These are phyloP conservation scores for Pollicipes pollicipes DNA, from an alignment of 1,140 invertebrate genomes.

Conservation along the genomic window DNA sequence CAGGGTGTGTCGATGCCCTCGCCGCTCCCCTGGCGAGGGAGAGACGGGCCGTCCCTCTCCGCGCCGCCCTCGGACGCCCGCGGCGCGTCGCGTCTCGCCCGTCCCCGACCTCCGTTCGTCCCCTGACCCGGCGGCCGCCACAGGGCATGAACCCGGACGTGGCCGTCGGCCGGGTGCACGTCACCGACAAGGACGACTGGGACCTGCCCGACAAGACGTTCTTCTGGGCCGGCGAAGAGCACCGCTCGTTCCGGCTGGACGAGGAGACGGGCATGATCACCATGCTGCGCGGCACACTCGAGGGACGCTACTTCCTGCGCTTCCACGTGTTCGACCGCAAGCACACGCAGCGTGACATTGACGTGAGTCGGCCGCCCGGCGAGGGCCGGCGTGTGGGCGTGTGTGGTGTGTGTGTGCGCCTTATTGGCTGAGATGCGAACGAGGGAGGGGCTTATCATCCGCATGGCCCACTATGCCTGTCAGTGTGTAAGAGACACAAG, in stretches of 20 bases:
- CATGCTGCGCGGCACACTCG: constrained; percentile 75
- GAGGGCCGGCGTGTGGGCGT: no score
- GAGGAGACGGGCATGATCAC: constrained; percentile 86
- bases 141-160: constrained; percentile 78
- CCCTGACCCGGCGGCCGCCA: constrained; percentile 16
- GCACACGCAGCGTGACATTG: constrained; percentile 51
- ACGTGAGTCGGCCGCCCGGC: no score
- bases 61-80: no score
- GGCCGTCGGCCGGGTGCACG: constrained; percentile 85
- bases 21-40: no score
- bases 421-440: no score
- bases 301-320: constrained; percentile 58
- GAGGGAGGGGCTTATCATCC: no score
- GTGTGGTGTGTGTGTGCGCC: no score
- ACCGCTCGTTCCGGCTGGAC: constrained; percentile 63
- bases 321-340: constrained; percentile 88
- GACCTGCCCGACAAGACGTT: constrained; percentile 93
- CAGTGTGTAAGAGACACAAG: no score
- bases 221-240: constrained; percentile 61
- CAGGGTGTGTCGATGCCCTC: no score
- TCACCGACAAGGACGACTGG: constrained; percentile 93
- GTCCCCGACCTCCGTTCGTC: not conserved
- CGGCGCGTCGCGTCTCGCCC: no score
- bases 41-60: no score
- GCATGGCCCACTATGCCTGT: no score